Base-by-base conservation (phyloP, 2,888 invertebrate genomes). In the Bembecia ichneumoniformis region DNA sequence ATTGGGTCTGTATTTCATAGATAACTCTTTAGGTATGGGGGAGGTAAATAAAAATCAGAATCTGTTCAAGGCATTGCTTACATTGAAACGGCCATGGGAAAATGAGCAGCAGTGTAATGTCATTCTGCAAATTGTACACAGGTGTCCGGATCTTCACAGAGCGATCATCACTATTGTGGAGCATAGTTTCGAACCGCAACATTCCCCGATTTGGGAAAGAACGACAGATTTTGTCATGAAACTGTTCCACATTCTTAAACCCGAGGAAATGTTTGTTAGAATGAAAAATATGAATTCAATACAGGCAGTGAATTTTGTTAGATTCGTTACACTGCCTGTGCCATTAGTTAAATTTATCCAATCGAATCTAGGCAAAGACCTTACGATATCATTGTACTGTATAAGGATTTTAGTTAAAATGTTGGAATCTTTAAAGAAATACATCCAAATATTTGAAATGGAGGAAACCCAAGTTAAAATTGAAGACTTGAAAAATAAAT, bases 1-100 rank as follows among this genome's bases (percentile, higher is more conserved):
- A 69, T 72, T 90, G 63, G 96, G 96, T 5, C 89, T 96, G 10
- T 91, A 93, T 58, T 96, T 96, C 66, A 87, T 90, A 57, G 94
- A 95, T 62, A 89, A 88, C 58, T 81, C 88, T 3, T 71, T 92
- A 28, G 93, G 93, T 34, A 86, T 89, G 43, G 79, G 88, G n/a
- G 88, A 88, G 57, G 76, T 79, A 1, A 88, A 87, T 56, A 88
- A 89, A 58, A 93, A 92, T 71, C 87, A 88, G 53, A 83, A 91
- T 51, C 77, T 92, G 49, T 89, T 88, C 58, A 89, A 90, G 58
- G 88, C 93, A 20, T 65, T 94, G 44, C 88, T 91, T 15, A 89
- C 89, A 36, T 71, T 94, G 14, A 90, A 91, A 56, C 80, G 89
- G 34, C 93, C 94, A 0, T 94, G 93, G 93, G 89, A 90, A 53